Evolutionary conservation across 2,888 invertebrate species (phyloP), one percentile per base, ranked within the genome.

Genomic region (Trachelus stipa): DNA sequence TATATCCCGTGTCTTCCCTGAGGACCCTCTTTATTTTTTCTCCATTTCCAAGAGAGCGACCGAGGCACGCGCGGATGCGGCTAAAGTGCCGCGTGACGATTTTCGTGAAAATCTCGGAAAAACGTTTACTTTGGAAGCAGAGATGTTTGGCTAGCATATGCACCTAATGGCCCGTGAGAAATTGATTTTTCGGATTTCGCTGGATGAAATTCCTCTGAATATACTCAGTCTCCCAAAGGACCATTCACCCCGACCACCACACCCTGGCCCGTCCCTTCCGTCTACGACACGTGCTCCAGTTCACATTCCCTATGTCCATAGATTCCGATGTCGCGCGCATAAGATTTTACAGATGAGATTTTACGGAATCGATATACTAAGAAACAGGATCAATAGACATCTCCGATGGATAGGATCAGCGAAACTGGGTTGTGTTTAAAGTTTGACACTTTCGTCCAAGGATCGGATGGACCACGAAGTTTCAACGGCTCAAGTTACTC

Each of bases 131-230:
- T 79, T 80, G 78, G 75, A 81, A 77, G 69, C 73, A 73, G 83
- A 84, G 85, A 85, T 88, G 87, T 88, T 87, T 88, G 87, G 84
- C 83, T 84, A 87, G 85, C 87, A 85, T 87, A 85, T 86, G 85
- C 84, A 85, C 85, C 84, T 89, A 89, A 89, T 89, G 88, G 89
- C 79, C 83, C 85, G 85, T 86, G 87, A 84, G 82, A 87, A 88
- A 89, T 89, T 87, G 88, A 89, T 89, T 89, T 89, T 88, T 86
- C 86, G 88, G 85, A 83, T 85, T 83, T 84, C 31, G 56, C 56
- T 23, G 23, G 56, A 56, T 56, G 23, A 56, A 56, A 56, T 56
- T 56, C 56, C 56, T 23, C 23, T 23, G 56, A 56, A 23, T 56
- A 56, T 56, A 56, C 56, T 56, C 56, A 56, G 56, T 9, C 6